Evolutionary conservation across 1,140 invertebrate genomes (phyloP), one percentile per base, ranked within the genome.

Genomic region (Trialeurodes vaporariorum): DNA sequence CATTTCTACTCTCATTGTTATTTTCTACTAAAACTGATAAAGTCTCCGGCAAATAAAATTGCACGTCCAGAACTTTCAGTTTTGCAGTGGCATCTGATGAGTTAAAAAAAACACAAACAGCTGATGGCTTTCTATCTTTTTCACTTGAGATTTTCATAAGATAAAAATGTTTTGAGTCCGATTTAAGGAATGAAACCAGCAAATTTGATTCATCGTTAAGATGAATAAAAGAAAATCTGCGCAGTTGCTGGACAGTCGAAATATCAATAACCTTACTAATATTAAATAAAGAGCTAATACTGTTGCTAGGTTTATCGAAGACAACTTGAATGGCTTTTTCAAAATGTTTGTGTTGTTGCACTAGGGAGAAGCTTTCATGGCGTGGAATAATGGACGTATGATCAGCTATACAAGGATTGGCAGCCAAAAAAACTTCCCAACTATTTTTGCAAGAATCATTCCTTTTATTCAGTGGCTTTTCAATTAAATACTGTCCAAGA

Each of bases 401-500:
- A 69, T 88, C 81, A 27, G 82, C 81, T 2, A 94, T 71, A 75
- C 86, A 86, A 60, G 86, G 81, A 75, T 92, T 90, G 70, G 88
- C 84, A 40, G 83, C 76, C 0, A 94, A 75, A 74, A 94, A 88
- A 70, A 86, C 81, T 49, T 87, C 81, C 94, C 94, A 97, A n/a
- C 86, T 81, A 76, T 87, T 86, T 27, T 81, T 79, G 2, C 81
- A 79, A 72, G 83, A 82, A 67, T 86, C 81, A 1, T 85, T 81
- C 11, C 85, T 81, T 72, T 87, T 85, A 12, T 82, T 83, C 27
- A 94, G 77, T 58, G 87, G 81, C 70, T 81, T 79, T 71, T 83
- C 82, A 67, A 87, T 84, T 61, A 97, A 80, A 80, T 97, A 97
- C 77, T 96, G 91, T 0, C 93, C 93, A 64, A 97, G 83, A 74